phyloP scores from a whole-genome alignment of 2,113 vertebrate genomes.

The Diadophis punctatus region DNA sequence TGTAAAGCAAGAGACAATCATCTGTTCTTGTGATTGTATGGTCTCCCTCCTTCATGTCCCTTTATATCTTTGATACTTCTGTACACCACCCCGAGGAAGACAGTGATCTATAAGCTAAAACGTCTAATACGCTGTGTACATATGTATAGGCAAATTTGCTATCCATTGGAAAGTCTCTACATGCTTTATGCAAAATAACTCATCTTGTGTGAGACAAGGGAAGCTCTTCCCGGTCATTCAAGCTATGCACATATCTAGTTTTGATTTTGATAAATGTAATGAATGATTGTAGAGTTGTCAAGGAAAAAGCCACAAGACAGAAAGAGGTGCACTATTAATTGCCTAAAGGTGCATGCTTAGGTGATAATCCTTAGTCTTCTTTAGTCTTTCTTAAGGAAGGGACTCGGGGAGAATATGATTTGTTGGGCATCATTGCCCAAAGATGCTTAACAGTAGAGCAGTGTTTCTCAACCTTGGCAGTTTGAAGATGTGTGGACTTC shows the following conservation, averaged over 20 bases:
- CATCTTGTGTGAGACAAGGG: not conserved
- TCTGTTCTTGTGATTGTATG: not conserved
- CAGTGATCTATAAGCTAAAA: slow-evolving; percentile 65
- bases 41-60: slow-evolving; percentile 41
- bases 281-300: not conserved
- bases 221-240: rapidly evolving
- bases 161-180: slow-evolving; percentile 12
- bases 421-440: not conserved
- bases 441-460: not conserved
- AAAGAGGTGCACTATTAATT: not conserved
- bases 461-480: too few relatives aligned
- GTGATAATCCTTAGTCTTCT: not conserved
- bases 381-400: not conserved
- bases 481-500: too few relatives aligned
- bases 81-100: slow-evolving; percentile 55
- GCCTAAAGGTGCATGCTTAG: not conserved
- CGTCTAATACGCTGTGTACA: slow-evolving; percentile 61
- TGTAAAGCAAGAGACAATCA: not conserved
- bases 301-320: not conserved
- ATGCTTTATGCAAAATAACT: not conserved
- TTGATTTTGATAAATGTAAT: too few relatives aligned
- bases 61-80: slow-evolving; percentile 55
- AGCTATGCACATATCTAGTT: not conserved
- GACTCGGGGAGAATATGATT: not conserved
- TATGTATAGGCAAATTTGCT: slow-evolving; percentile 55